Base-by-base conservation (phyloP, 1,140 invertebrate genomes). In the Microplitis demolitor region DNA sequence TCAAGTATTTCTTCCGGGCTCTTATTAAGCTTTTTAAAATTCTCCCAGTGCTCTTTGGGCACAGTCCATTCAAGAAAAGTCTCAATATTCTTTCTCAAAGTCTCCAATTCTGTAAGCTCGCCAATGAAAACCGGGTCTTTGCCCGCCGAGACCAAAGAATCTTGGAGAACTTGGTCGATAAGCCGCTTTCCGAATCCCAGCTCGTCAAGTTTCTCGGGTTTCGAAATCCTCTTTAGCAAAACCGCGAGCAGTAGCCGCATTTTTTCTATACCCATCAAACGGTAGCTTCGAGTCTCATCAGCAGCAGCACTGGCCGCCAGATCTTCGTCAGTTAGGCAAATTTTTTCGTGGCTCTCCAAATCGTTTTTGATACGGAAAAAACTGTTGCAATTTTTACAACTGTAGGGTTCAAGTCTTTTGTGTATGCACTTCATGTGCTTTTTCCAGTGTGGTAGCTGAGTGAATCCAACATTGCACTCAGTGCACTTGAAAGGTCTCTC, bases 361-460 rank as follows among this genome's bases (percentile, higher is more conserved):
- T 94, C 90, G 37, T 86, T 90, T 81, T 95, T 95, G 5, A 93
- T 92, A 77, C 92, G 91, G 78, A 94, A 94, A 78, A 93, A 94
- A n/a, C 88, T 88, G 31, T 90, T 87, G 82, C 94, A 95, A 16
- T 88, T 88, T 16, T 87, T 84, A 79, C 93, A 94, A 74, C 90
- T 89, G 70, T 95, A 95, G 0, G 92, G 91, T 54, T 93, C 91
- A 60, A 88, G 88, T 73, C 92, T 90, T n/a, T 92, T 91, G 80
- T 95, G 94, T 35, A 95, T 93, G 76, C 92, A 93, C 35, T 90
- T 88, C 93, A 95, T 94, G 79, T 95, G 93, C 70, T 93, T 93
- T 81, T 94, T 95, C 84, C 93, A 90, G 78, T 94, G 94, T 11
- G 93, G 93, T 63, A 94, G 82, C 79, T 95, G 93, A 0, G 92